phyloP scores from a whole-genome alignment of 1,140 invertebrate species.

The Conus betulinus region DNA sequence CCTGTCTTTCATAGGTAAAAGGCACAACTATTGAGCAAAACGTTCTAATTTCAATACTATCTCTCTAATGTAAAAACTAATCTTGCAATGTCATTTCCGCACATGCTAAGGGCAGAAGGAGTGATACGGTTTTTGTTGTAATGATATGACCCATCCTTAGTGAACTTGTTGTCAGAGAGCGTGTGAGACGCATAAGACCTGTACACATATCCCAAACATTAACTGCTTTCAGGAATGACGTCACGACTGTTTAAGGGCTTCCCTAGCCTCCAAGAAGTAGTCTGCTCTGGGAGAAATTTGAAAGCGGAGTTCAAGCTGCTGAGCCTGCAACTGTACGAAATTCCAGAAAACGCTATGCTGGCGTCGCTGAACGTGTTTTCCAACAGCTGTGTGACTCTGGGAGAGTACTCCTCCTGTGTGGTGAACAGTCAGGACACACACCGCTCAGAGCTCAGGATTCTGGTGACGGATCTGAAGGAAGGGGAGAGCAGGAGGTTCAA shows the following conservation, averaged over 20 bases:
- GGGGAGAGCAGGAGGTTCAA: background rate
- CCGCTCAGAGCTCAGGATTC: background rate
- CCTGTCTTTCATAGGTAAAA: too few relatives aligned
- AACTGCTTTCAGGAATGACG: conserved; percentile 18
- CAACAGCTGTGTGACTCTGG: background rate
- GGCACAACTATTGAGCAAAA: too few relatives aligned
- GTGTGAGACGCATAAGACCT: too few relatives aligned
- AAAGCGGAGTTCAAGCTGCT: conserved; percentile 10
- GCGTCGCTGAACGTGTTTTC: background rate
- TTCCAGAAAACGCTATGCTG: background rate
- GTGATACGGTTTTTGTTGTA: too few relatives aligned
- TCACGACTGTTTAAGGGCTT: background rate
- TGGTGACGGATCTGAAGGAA: conserved; percentile 21
- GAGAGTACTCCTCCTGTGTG: conserved; percentile 12
- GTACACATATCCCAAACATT: too few relatives aligned
- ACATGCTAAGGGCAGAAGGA: too few relatives aligned
- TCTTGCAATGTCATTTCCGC: too few relatives aligned
- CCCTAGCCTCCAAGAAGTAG: conserved; percentile 22
- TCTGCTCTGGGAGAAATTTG: conserved; percentile 5
- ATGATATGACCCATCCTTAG: too few relatives aligned
- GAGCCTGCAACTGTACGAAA: background rate
- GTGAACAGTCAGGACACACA: background rate
- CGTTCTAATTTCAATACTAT: too few relatives aligned
- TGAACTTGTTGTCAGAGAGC: too few relatives aligned
- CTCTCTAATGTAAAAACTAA: too few relatives aligned